phyloP scores from a whole-genome alignment of 2,797 vertebrate species.

The Sylvilagus floridanus region DNA sequence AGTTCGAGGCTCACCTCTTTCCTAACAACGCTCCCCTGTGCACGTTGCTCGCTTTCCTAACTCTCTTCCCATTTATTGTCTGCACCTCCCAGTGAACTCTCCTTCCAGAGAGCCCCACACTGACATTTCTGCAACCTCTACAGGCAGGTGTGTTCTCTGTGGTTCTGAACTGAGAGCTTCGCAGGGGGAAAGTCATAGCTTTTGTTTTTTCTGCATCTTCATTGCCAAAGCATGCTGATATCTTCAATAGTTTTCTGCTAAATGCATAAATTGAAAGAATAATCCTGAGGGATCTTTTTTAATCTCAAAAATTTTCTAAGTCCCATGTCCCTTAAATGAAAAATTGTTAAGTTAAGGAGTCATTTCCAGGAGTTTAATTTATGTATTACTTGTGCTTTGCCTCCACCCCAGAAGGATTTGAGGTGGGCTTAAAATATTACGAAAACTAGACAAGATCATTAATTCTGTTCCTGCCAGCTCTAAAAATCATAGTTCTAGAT shows the following conservation, averaged over 20 bases:
- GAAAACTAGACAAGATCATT: slow-evolving; percentile 70
- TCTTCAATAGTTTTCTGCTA: slow-evolving; percentile 17
- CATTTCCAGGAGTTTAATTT: slow-evolving; percentile 67
- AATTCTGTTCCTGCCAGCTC: slow-evolving; percentile 54
- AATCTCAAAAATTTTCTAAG: slow-evolving; percentile 51
- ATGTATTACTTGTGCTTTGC: slow-evolving; percentile 43
- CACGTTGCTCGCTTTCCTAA: not conserved
- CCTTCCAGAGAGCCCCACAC: not conserved
- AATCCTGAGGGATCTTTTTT: slow-evolving; percentile 40
- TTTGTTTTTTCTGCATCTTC: slow-evolving; percentile 31
- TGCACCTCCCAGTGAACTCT: not conserved
- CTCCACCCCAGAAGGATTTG: slow-evolving; percentile 60
- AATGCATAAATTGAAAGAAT: slow-evolving; percentile 54
- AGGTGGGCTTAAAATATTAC: slow-evolving; percentile 70
- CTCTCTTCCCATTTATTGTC: not conserved
- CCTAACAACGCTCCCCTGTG: not conserved
- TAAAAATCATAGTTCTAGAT: slow-evolving; percentile 62
- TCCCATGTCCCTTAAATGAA: slow-evolving; percentile 59
- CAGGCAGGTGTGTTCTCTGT: not conserved
- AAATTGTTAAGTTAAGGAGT: slow-evolving; percentile 64
- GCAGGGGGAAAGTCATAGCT: not conserved
- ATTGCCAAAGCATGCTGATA: not conserved
- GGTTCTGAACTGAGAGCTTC: not conserved
- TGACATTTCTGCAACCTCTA: not conserved
- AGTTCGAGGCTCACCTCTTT: not conserved